phyloP scores from a whole-genome alignment of 53 echinoderm and acorn worm species.

The Actinopyga echinites region DNA sequence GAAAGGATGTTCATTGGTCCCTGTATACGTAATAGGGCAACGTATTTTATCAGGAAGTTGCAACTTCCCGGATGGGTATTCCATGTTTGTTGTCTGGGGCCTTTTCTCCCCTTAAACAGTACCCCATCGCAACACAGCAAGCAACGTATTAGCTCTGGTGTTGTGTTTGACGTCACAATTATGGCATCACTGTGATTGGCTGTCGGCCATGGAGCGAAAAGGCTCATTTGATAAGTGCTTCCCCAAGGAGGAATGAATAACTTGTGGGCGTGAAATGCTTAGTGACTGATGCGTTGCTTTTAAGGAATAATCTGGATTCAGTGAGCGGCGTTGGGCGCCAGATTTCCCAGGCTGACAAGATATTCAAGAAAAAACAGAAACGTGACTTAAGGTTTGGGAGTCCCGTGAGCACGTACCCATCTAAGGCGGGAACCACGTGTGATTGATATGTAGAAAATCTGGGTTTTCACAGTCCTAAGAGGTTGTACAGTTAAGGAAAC shows the following conservation, averaged over 20 bases:
- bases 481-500: no score
- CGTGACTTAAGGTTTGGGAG: no score
- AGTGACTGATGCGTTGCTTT: constrained; percentile 24
- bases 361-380: no score
- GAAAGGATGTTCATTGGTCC: no score
- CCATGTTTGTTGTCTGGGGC: neutral
- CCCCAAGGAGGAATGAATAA: neutral
- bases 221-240: neutral
- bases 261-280: constrained; percentile 9
- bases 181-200: neutral
- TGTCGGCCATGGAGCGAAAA: neutral
- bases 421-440: no score
- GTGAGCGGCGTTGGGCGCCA: neutral
- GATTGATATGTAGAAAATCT: no score
- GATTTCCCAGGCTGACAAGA: neutral
- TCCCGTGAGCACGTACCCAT: no score
- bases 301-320: neutral
- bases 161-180: no score
- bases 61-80: no score
- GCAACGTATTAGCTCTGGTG: neutral
- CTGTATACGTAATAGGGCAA: no score
- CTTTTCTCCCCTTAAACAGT: neutral
- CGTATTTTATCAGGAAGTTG: no score
- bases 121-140: neutral
- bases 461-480: no score